phyloP scores from a whole-genome alignment of 2,888 invertebrate species.

The Meteorus colon region DNA sequence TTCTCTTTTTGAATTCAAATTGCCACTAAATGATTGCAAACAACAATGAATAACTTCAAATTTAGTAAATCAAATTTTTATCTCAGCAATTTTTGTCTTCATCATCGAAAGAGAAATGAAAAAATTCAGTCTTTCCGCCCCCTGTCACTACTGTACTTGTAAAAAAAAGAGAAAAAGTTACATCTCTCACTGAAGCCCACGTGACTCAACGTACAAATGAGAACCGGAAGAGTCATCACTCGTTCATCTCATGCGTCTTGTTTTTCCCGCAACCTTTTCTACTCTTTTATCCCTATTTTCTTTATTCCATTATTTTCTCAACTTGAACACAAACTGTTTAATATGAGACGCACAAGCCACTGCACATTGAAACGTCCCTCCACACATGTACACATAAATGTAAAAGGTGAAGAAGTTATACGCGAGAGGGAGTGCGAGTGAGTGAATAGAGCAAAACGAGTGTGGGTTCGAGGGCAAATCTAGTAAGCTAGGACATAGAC shows the following conservation, averaged over 20 bases:
- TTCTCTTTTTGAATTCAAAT: too few species aligned
- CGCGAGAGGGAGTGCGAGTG: not conserved
- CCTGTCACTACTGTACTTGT: too few species aligned
- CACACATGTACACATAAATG: too few species aligned
- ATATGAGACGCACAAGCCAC: too few species aligned
- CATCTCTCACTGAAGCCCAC: conserved; percentile 43
- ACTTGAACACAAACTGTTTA: not conserved
- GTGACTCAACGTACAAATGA: conserved; percentile 51
- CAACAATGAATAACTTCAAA: too few species aligned
- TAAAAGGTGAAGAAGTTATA: too few species aligned
- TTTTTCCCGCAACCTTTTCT: conserved; percentile 31
- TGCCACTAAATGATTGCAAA: too few species aligned
- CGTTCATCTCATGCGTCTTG: conserved; percentile 38
- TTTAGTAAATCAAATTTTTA: too few species aligned
- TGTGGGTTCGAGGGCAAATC: conserved; percentile 67
- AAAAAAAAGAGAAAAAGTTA: too few species aligned
- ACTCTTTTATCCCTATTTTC: conserved; percentile 5
- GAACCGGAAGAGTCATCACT: conserved; percentile 54
- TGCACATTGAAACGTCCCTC: not conserved
- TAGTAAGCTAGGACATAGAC: conserved; percentile 71
- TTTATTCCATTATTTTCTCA: not conserved
- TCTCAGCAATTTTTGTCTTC: too few species aligned
- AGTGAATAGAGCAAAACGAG: conserved; percentile 15
- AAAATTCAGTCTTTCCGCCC: too few species aligned
- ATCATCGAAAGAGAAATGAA: too few species aligned